Percentiles rank a stretch among this genome's conserved stretches.
These are phyloP conservation scores for Oryctes rhinoceros DNA, from an alignment of 1,140 invertebrate genomes.

Conservation along the genomic window DNA sequence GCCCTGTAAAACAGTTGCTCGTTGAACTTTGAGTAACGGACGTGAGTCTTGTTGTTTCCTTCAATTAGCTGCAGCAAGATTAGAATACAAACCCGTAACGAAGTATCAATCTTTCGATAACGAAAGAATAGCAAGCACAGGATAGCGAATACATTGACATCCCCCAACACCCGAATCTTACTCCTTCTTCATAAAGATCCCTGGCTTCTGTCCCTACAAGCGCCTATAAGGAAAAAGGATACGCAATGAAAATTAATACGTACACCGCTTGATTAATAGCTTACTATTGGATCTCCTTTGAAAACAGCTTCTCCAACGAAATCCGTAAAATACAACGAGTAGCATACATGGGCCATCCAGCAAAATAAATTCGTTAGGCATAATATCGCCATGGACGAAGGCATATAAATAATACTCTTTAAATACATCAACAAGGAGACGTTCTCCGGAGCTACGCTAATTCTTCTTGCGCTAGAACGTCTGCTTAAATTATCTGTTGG, in stretches of 20 bases:
- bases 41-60: too few relatives aligned
- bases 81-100: conserved; percentile 74
- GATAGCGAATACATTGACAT: conserved; percentile 97
- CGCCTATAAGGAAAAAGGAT: conserved; percentile 64
- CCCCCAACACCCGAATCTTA: conserved; percentile 94
- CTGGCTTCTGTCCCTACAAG: conserved; percentile 70
- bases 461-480: background rate
- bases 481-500: background rate
- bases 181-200: conserved; percentile 85
- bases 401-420: conserved; percentile 89
- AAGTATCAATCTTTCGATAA: conserved; percentile 88
- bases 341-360: conserved; percentile 98
- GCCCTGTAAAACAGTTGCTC: conserved; percentile 71
- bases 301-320: conserved; percentile 97
- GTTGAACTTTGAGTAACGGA: background rate
- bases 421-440: conserved; percentile 79
- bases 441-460: conserved; percentile 57
- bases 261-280: conserved; percentile 45
- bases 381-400: conserved; percentile 82
- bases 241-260: background rate
- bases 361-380: conserved; percentile 96
- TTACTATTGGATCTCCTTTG: conserved; percentile 85
- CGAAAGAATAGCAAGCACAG: conserved; percentile 89
- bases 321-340: conserved; percentile 96
- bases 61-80: conserved; percentile 22